phyloP scores from a whole-genome alignment of 2,888 invertebrate genomes.

The Blastobasis lacticolella region DNA sequence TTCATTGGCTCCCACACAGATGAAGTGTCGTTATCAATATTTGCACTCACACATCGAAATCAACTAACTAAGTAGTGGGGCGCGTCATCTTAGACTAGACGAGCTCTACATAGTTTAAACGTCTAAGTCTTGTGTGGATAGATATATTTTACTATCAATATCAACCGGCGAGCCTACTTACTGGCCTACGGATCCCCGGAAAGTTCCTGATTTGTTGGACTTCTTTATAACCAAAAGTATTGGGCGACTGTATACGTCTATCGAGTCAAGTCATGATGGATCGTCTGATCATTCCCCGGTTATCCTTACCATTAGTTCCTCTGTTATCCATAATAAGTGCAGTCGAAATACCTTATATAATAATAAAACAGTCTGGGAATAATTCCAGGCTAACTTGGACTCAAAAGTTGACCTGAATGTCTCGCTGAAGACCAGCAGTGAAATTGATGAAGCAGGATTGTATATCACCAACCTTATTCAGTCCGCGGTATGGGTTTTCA shows the following conservation, averaged over 20 bases:
- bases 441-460: slow-evolving; percentile 5
- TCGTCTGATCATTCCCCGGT: slow-evolving; percentile 18
- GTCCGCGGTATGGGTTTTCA: slow-evolving; percentile 3
- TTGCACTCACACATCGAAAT: too few relatives aligned
- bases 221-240: slow-evolving; percentile 15
- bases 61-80: too few relatives aligned
- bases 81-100: too few relatives aligned
- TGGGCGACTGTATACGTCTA: neutral
- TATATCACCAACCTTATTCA: slow-evolving; percentile 4
- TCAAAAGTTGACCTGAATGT: slow-evolving; percentile 4
- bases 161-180: slow-evolving; percentile 16
- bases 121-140: too few relatives aligned
- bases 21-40: too few relatives aligned
- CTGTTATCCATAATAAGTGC: slow-evolving; percentile 4
- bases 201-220: slow-evolving; percentile 15
- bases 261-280: slow-evolving; percentile 15
- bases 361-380: slow-evolving; percentile 13
- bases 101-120: too few relatives aligned
- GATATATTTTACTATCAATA: neutral
- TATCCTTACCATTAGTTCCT: too few relatives aligned
- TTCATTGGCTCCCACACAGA: too few relatives aligned
- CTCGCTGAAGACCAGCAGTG: slow-evolving; percentile 6
- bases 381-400: slow-evolving; percentile 6
- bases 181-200: slow-evolving; percentile 16
- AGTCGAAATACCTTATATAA: slow-evolving; percentile 4